phyloP scores from a whole-genome alignment of 2,888 invertebrate genomes.

The Lacanobia oleracea region DNA sequence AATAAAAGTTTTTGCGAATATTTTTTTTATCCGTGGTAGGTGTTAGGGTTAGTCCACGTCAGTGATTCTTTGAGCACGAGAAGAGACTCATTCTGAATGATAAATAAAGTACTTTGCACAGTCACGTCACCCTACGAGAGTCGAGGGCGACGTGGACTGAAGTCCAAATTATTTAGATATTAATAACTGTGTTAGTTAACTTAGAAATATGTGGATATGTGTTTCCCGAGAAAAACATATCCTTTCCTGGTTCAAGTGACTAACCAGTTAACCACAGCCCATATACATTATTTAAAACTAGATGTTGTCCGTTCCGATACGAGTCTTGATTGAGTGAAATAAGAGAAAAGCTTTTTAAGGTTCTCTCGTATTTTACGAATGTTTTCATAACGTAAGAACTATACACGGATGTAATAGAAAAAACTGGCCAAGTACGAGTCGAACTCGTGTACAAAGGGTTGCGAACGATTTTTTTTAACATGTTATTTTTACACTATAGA shows the following conservation, averaged over 20 bases:
- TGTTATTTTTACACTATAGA: too few relatives aligned
- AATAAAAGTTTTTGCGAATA: constrained; percentile 1
- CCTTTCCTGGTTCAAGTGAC: constrained; percentile 42
- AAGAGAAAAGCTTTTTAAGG: neutral
- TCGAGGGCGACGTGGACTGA: constrained; percentile 20
- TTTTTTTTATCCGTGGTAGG: neutral
- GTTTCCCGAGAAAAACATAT: neutral
- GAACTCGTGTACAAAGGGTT: too few relatives aligned
- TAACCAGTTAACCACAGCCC: constrained; percentile 7
- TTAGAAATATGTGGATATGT: constrained; percentile 15
- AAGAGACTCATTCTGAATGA: constrained; percentile 44
- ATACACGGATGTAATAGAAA: too few relatives aligned
- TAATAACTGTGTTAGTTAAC: constrained; percentile 22
- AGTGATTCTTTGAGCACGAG: constrained; percentile 22
- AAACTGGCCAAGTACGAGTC: too few relatives aligned
- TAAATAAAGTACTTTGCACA: constrained; percentile 53
- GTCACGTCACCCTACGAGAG: constrained; percentile 45
- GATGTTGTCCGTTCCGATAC: neutral
- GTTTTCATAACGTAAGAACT: neutral
- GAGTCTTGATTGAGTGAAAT: neutral
- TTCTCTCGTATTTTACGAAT: neutral
- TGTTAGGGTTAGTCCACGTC: neutral
- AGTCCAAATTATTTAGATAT: constrained; percentile 50
- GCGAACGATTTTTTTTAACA: too few relatives aligned
- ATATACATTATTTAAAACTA: neutral